Evolutionary conservation across 2,113 vertebrate species (phyloP), one percentile per base, ranked within the genome.

Genomic region (Amblyornis subalaris): DNA sequence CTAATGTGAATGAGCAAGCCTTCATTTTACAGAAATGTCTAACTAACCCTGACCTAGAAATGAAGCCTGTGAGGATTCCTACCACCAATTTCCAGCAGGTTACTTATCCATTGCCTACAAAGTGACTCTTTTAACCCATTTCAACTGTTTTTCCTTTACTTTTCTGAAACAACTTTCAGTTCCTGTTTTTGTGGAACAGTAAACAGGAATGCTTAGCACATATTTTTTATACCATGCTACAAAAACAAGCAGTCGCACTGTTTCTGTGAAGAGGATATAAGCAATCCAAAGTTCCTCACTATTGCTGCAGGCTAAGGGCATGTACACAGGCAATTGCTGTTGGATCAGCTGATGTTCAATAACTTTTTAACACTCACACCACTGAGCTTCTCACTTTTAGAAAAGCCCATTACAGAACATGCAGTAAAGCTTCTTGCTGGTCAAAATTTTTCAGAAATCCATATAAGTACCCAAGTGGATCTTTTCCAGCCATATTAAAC

Each of bases 41-140:
- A 71, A 86, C 67, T 90, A 71, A 86, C 70, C 29, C 25, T 79
- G 90, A 90, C 71, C 62, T 79, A 91, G 81, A 91, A 93, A 89
- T 29, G 10, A 86, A 79, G 67, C 42, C 83, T 80, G 17, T 22
- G 47, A 83, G 65, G 24, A 84, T 81, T 77, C 48, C 20, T 10
- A n/a, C 16, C 48, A 47, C 54, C 33, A 31, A 2, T 54, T 84
- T 89, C 51, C 44, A 77, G 7, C 48, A 85, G 40, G 24, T 57
- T 89, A 54, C 17, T 44, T 42, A 71, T 5, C 12, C 18, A 13
- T 24, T 81, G 51, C 51, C 53, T 75, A 25, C 20, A 11, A 75
- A 64, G 31, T 38, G 19, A 48, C 20, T 25, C 53, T 69, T 57
- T 79, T 45, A 62, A 82, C 14, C 31, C 45, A 12, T 47, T 87